Evolutionary conservation across 2,888 invertebrate genomes (phyloP).

Genomic region (Gymnoscelis rufifasciata): DNA sequence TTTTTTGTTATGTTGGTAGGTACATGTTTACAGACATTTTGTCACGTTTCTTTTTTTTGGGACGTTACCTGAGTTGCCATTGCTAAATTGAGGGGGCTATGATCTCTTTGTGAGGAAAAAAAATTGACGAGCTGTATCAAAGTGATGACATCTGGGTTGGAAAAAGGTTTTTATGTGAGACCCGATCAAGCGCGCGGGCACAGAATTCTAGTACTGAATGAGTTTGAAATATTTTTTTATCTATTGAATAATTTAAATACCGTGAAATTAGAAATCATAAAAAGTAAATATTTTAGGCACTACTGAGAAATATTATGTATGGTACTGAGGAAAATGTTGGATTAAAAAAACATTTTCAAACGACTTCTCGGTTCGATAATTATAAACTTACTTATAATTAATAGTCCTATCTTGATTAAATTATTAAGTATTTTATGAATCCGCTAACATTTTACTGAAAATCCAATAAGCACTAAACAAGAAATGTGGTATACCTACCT

Average conservation of each 20-base stretch:
- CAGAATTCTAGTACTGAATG: slow-evolving; percentile 20
- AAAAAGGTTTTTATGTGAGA: slow-evolving; percentile 28
- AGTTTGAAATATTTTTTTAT: slow-evolving; percentile 11
- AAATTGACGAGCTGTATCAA: slow-evolving; percentile 57
- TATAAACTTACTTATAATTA: no score
- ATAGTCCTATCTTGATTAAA: no score
- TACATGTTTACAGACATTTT: slow-evolving; percentile 78
- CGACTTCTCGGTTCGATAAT: no score
- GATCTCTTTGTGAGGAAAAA: slow-evolving; percentile 53
- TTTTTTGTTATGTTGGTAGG: slow-evolving; percentile 55
- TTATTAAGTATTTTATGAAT: no score
- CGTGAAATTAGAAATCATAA: no score
- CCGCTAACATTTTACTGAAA: no score
- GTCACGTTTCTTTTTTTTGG: slow-evolving; percentile 70
- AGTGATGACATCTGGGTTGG: slow-evolving; percentile 61
- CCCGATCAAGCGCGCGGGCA: slow-evolving; percentile 32
- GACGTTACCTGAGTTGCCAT: slow-evolving; percentile 63
- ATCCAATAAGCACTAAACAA: no score
- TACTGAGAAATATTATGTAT: no score
- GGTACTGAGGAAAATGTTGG: no score
- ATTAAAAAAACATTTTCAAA: no score
- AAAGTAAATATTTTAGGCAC: no score
- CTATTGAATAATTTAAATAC: not conserved
- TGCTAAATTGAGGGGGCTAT: slow-evolving; percentile 63
- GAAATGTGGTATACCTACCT: no score